Evolutionary conservation across 2,888 invertebrate genomes (phyloP).

Genomic region (Chamaedrilus cognettii): DNA sequence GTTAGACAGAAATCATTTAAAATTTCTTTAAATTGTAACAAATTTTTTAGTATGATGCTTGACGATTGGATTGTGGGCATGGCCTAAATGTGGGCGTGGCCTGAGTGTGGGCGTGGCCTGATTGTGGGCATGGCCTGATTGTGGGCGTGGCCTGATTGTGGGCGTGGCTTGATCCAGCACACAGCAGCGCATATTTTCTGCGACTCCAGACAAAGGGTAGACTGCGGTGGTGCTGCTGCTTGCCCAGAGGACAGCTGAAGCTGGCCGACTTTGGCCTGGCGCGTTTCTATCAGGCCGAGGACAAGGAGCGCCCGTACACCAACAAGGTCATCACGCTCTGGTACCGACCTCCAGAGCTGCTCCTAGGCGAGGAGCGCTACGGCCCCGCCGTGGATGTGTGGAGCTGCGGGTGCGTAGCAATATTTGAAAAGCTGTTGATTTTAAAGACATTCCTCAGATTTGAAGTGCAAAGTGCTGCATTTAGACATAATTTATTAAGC

Average conservation of each 20-base stretch:
- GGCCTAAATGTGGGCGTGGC: no score
- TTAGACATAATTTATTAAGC: neutral
- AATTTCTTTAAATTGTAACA: no score
- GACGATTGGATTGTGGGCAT: no score
- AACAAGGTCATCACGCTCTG: conserved; percentile 99
- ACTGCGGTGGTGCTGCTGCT: no score
- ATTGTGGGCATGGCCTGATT: no score
- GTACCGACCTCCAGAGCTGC: conserved; percentile 97
- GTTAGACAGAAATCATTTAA: no score
- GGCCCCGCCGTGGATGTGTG: conserved; percentile 98
- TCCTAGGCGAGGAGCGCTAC: conserved; percentile 95
- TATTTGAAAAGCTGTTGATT: neutral
- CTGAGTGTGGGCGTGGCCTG: no score
- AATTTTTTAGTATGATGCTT: no score
- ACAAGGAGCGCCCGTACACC: conserved; percentile 93
- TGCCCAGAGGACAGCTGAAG: conserved; percentile 99
- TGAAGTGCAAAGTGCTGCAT: neutral
- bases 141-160: no score
- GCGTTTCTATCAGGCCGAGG: conserved; percentile 92
- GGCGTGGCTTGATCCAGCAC: no score
- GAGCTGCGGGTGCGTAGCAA: conserved; percentile 79
- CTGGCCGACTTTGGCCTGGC: conserved; percentile 98
- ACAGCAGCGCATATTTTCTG: no score
- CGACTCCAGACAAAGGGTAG: no score
- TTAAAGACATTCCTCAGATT: neutral